Conservation (phyloP, 2,113 vertebrate species). For the Sinocyclocheilus rhinocerous region DNA sequence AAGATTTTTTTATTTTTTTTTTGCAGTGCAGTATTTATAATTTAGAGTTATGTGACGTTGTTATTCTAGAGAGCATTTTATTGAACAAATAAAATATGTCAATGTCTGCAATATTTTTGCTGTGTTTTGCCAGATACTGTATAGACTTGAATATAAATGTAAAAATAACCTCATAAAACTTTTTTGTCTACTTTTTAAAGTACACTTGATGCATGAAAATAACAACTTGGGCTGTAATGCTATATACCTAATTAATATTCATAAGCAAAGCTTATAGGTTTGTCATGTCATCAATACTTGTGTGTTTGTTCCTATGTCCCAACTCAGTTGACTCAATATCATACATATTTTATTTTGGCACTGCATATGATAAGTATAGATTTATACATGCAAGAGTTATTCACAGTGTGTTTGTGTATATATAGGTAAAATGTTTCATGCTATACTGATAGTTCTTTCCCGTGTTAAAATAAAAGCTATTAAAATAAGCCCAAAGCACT, state of each 20-base stretch:
- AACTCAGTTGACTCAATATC: not conserved
- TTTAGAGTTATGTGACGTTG: not conserved
- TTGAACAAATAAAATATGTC: not conserved
- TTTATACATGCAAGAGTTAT: not conserved
- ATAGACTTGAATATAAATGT: not conserved
- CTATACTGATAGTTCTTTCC: not conserved
- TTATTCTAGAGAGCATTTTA: not conserved
- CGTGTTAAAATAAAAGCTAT: not conserved
- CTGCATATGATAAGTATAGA: not conserved
- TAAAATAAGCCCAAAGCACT: constrained; percentile 21
- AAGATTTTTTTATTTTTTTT: no score
- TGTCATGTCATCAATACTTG: not conserved
- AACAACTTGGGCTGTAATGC: not conserved
- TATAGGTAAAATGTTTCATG: not conserved
- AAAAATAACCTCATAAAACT: not conserved
- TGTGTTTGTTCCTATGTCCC: not conserved
- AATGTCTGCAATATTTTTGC: not conserved
- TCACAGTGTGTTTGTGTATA: not conserved
- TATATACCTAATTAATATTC: not conserved
- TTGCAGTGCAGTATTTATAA: not conserved
- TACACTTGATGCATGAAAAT: not conserved
- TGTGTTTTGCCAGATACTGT: not conserved
- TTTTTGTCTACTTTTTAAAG: not conserved
- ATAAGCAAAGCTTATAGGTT: not conserved
- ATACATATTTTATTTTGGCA: not conserved